Evolutionary conservation across 2,888 invertebrate species (phyloP), one percentile per base, ranked within the genome.

Genomic region (Andrena bicolor): DNA sequence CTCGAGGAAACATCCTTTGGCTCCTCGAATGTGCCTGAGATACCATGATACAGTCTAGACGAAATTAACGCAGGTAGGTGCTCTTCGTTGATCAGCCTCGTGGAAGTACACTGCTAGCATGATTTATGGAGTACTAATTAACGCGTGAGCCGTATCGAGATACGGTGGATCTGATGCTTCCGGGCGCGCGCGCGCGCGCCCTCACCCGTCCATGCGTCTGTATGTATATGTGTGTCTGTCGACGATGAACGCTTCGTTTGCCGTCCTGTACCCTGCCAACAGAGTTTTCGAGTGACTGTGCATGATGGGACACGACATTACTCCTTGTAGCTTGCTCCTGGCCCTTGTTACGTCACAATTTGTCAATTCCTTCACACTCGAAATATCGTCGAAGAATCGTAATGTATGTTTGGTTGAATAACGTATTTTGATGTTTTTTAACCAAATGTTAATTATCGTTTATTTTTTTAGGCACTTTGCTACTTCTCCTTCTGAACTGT

Each of bases 81-180:
- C 85, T 72, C 81, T 83, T 74, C 72, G 84, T 81, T 82, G 88
- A 87, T 89, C 86, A 86, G 82, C 76, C 88, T 83, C 70, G 70
- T 80, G 85, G 84, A 89, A 88, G 84, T 72, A 84, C 79, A 81
- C 79, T 81, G 84, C 83, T 87, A 83, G 70, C 80, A 90, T 90
- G 90, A 90, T 90, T 89, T 88, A 90, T 88, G 87, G 75, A 85
- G 85, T 85, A 80, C 83, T 88, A 88, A 88, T 88, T 88, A 88
- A 88, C 87, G 83, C 82, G 82, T 68, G 66, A 76, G 69, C 74
- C 66, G 79, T 82, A 85, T 85, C 85, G 76, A 72, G 87, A 86
- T 85, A 69, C 72, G 68, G 64, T 58, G 76, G 75, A 78, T 81
- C 49, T 48, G 74, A 71, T 66, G 83, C 61, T 69, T 80, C 76